A percentile compares a stretch with the other conserved stretches of the same genome.
Evolutionary conservation across 2,113 vertebrate genomes (phyloP).

Genomic region (Leptosomus discolor): DNA sequence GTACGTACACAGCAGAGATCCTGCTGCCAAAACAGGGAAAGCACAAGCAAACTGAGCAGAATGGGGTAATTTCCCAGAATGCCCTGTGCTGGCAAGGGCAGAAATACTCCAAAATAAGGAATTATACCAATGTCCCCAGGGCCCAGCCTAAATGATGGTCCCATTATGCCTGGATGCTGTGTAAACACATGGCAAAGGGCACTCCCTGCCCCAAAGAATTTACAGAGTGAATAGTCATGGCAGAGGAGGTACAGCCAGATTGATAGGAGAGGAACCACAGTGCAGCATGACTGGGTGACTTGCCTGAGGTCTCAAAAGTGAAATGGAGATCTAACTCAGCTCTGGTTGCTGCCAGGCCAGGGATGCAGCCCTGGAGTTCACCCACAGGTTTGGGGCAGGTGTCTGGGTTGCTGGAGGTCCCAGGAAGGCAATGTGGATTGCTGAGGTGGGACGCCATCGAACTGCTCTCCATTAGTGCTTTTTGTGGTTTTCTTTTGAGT

Average conservation of each 20-base stretch:
- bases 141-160: neutral
- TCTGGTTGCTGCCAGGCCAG: neutral
- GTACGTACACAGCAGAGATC: neutral
- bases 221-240: neutral
- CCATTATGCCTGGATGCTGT: neutral
- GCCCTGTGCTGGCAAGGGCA: neutral
- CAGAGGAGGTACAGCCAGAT: neutral
- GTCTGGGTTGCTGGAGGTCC: neutral
- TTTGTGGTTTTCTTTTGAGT: neutral
- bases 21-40: neutral
- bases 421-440: neutral
- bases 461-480: neutral
- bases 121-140: no score
- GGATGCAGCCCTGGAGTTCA: neutral
- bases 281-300: neutral
- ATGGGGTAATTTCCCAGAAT: neutral
- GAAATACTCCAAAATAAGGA: neutral
- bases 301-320: neutral
- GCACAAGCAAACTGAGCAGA: neutral
- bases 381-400: neutral
- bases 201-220: neutral
- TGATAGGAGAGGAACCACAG: neutral
- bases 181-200: neutral
- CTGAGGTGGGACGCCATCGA: neutral
- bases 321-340: neutral